Base-by-base conservation (phyloP, 2,113 vertebrate genomes). In the Siniperca chuatsi region DNA sequence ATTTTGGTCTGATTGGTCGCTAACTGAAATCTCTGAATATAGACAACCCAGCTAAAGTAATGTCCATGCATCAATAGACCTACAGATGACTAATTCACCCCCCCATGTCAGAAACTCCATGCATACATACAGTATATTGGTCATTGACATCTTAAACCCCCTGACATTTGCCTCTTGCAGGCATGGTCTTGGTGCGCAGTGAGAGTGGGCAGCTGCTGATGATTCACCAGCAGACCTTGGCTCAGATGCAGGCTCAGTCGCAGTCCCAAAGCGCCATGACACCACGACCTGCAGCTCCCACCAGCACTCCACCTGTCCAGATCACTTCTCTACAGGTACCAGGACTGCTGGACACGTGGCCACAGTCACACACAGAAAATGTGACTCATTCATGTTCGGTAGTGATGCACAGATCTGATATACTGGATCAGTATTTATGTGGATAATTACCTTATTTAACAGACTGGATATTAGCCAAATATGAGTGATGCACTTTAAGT, bases 161-260 rank as follows among this genome's bases (percentile, higher is more conserved):
- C 12, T 74, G 60, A 52, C 25, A 1, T 78, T 70, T 82, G 61
- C 67, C 42, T 89, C 46, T 87, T 78, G 29, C 92, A 99, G 98
- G 98, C 85, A 98, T 99, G 98, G 97, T 99, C 79, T 90, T 99
- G 42, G 97, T 99, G 85, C 96, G 98, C 25, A 98, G 97, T 6
- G 98, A 99, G 91, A 98, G 96, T 0, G 98, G 98, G 83, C 98
- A 98, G 95, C 87, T 98, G 92, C 84, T 98, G 84, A 95, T 99
- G 97, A 98, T 99, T 88, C 97, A 97, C 83, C 98, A 99, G 92
- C 98, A 99, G 89, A 95, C 97, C 57, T 87, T 99, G 95, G 97
- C 97, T 1, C 98, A 98, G 94, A 98, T 98, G 96, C 97, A 98
- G 94, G 97, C 97, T 76, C 98, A 99, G 93, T 95, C 97, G 20